Percentiles rank a stretch among this genome's conserved stretches.
Conservation (phyloP, 2,888 invertebrate genomes). For the Harpalus rubripes region DNA sequence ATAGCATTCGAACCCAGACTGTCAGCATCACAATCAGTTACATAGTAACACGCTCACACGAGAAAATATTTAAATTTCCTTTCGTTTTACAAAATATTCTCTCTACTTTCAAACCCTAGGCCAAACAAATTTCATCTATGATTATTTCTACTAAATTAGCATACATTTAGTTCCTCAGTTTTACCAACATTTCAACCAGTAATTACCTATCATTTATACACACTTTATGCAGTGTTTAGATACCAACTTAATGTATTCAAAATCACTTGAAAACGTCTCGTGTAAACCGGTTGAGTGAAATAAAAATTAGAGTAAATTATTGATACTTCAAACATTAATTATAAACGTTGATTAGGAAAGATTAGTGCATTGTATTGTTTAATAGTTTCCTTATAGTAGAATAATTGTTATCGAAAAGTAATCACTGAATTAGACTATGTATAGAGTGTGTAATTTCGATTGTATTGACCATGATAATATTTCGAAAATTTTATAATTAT, state of each 20-base stretch:
- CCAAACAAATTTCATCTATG: conserved; percentile 17
- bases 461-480: too few relatives aligned
- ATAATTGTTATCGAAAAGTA: neutral
- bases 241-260: conserved; percentile 72
- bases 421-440: neutral
- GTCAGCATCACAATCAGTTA: too few relatives aligned
- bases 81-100: too few relatives aligned
- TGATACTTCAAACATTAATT: neutral
- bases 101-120: neutral
- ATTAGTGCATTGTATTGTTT: neutral
- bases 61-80: too few relatives aligned
- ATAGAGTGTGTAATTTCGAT: neutral
- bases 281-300: neutral
- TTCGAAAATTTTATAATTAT: too few relatives aligned
- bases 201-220: neutral
- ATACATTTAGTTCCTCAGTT: conserved; percentile 60
- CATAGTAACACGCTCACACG: too few relatives aligned
- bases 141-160: conserved; percentile 65
- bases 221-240: conserved; percentile 58
- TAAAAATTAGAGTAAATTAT: neutral
- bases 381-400: neutral
- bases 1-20: too few relatives aligned
- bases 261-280: conserved; percentile 68
- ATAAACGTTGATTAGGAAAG: neutral
- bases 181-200: neutral